Evolutionary conservation across 2,113 vertebrate species (phyloP), one percentile per base, ranked within the genome.

Genomic region (Piprites chloris): DNA sequence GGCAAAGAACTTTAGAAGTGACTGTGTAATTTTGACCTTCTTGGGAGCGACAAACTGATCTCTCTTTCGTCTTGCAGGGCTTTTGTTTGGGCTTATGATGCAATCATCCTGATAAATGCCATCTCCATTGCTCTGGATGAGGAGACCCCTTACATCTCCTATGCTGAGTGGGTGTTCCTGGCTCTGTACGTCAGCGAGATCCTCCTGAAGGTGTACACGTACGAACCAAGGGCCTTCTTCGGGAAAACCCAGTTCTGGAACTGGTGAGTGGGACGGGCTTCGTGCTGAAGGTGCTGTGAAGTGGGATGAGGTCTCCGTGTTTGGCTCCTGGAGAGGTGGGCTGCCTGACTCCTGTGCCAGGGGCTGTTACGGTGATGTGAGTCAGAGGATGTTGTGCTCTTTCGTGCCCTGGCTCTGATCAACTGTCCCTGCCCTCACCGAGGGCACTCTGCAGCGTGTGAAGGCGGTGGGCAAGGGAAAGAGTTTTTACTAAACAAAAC

Each of bases 61-160:
- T 67, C 5, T 69, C 9, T 37, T 26, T 19, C 27, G 80, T 58
- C 73, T 75, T 76, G 62, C 97, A 98, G 98, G 96, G 95, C 88
- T 27, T 98, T 98, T 91, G 96, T 98, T 47, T 99, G 98, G 96
- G 85, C 94, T 32, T 99, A 98, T 0, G 99, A 99, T 93, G 77
- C 98, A n/a, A 98, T 99, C 91, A 99, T 99, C 94, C 96, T 99
- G 82, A 96, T 99, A 74, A 99, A 99, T 55, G 98, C 99, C 2
- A 95, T 99, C 56, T 99, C 99, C 97, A 99, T 99, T 65, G 99
- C 98, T 12, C 97, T 99, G 97, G 99, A 99, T 90, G 99, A 99
- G 91, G 97, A 98, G 59, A 98, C 97, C 15, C 98, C 98, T 12
- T 52, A 98, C 39, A 98, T 99, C 61, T 98, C 98, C 5, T 97